Conservation (phyloP, 2,797 vertebrate genomes). For the Todus mexicanus region DNA sequence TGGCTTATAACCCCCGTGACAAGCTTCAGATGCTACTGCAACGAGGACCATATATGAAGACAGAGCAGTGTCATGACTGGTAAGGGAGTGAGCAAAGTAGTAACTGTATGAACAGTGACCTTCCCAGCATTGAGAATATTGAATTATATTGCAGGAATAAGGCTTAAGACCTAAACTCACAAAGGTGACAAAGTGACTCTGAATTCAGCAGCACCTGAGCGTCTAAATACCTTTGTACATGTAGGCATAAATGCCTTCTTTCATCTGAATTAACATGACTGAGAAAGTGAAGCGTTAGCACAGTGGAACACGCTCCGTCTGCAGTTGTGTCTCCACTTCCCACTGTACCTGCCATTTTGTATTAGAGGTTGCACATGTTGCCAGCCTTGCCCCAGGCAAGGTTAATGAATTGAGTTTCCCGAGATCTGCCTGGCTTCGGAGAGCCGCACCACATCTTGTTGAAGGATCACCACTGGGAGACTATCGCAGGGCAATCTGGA, state of each 20-base stretch:
- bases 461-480: not conserved
- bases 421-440: not conserved
- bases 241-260: not conserved
- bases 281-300: not conserved
- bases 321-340: not conserved
- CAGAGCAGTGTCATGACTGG: not conserved
- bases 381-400: not conserved
- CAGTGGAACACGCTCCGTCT: not conserved
- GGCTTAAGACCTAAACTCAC: not conserved
- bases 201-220: not conserved
- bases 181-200: not conserved
- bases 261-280: not conserved
- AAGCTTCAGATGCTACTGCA: not conserved
- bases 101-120: not conserved
- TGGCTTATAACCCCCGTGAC: not conserved
- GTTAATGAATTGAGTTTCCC: not conserved
- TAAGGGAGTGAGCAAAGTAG: not conserved
- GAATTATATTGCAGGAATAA: not conserved
- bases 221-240: not conserved
- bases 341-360: not conserved
- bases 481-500: not conserved
- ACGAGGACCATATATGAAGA: not conserved
- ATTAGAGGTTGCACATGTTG: not conserved
- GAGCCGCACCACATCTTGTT: rapidly evolving
- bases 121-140: not conserved